Conservation (phyloP, 2,113 vertebrate species). For the Leptobrachium ailaonicum region DNA sequence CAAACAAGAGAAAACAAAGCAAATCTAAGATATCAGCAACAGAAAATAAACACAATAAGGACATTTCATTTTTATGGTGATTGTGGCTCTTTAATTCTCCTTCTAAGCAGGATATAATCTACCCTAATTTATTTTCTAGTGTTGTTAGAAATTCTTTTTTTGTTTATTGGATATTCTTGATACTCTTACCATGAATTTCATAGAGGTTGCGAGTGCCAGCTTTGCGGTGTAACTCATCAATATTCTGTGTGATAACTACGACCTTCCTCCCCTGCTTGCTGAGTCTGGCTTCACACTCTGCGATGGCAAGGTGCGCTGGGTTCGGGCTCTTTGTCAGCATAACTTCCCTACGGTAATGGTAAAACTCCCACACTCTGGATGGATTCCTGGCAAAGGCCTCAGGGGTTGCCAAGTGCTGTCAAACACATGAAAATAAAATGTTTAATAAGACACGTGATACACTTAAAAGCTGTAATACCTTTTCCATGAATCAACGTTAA, state of each 20-base stretch:
- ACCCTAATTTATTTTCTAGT: too few relatives aligned
- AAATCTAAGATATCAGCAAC: too few relatives aligned
- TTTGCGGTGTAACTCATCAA: constrained; percentile 87
- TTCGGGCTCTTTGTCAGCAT: constrained; percentile 78
- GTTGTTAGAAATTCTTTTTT: too few relatives aligned
- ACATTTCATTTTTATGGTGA: too few relatives aligned
- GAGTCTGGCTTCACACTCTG: constrained; percentile 84
- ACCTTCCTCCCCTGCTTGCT: constrained; percentile 80
- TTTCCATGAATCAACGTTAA: too few relatives aligned
- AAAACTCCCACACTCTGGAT: constrained; percentile 94
- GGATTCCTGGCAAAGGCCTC: constrained; percentile 86
- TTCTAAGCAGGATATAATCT: too few relatives aligned
- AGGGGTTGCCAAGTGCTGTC: constrained; percentile 87
- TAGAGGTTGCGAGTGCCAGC: constrained; percentile 89
- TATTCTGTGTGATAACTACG: constrained; percentile 91
- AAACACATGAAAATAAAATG: not conserved
- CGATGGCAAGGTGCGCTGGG: constrained; percentile 81
- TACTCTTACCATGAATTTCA: constrained; percentile 85
- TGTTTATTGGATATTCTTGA: too few relatives aligned
- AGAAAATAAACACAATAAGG: too few relatives aligned
- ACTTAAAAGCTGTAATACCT: too few relatives aligned
- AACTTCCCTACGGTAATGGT: constrained; percentile 88
- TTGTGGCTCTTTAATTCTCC: too few relatives aligned
- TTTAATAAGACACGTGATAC: too few relatives aligned
- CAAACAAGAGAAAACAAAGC: too few relatives aligned